Percentiles rank a stretch among this genome's conserved stretches.
Conservation (phyloP, 2,797 vertebrate genomes). For the Enteromius trimaculatus region DNA sequence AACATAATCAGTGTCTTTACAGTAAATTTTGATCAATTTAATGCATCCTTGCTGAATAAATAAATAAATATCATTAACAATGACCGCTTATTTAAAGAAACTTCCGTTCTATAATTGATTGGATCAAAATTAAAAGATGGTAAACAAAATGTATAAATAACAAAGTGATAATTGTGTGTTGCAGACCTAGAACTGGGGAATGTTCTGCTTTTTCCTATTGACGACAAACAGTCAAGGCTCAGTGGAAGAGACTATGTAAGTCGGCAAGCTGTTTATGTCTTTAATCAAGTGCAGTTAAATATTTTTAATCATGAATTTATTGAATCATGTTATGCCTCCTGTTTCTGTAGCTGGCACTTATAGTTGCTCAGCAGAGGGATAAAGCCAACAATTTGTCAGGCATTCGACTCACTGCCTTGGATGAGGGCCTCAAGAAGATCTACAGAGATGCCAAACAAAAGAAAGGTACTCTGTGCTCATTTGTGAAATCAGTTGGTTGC, state of each 20-base stretch:
- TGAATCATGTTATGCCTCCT: conserved; percentile 41
- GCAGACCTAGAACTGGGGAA: conserved; percentile 87
- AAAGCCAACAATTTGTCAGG: conserved; percentile 85
- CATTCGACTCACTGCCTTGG: conserved; percentile 86
- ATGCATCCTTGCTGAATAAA: neutral
- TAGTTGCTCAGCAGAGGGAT: conserved; percentile 89
- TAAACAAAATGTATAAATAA: neutral
- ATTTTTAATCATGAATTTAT: neutral
- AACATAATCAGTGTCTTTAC: neutral
- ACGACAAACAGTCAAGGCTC: conserved; percentile 87
- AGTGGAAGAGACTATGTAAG: conserved; percentile 85
- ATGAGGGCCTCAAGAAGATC: conserved; percentile 88
- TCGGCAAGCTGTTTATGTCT: conserved; percentile 36
- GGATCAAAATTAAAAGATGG: neutral
- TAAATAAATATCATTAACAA: no score
- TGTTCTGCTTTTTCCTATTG: conserved; percentile 88
- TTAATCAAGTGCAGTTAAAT: conserved; percentile 6
- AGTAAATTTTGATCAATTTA: neutral
- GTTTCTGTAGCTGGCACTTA: conserved; percentile 84
- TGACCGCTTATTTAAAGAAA: no score
- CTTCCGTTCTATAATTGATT: neutral
- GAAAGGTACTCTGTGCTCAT: conserved; percentile 75
- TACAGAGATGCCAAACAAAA: conserved; percentile 80
- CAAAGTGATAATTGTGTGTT: conserved; percentile 44
- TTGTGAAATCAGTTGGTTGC: neutral